phyloP scores from a whole-genome alignment of 2,113 vertebrate genomes.

The Neolamprologus toae region DNA sequence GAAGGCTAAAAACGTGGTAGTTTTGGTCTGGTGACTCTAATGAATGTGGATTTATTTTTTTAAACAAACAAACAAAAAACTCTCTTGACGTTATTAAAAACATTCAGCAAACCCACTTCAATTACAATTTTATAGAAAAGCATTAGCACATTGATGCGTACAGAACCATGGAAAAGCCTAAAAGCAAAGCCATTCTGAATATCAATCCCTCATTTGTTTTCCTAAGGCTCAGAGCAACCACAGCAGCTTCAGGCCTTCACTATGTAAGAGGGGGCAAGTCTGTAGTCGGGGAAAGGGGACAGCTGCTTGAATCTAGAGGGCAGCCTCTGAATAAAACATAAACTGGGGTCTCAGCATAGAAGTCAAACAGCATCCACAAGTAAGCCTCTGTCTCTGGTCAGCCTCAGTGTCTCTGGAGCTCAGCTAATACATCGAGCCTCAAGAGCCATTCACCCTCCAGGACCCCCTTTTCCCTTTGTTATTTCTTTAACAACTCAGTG shows the following conservation, averaged over 20 bases:
- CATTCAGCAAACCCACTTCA: not conserved
- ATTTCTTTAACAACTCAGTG: not conserved
- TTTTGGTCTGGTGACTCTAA: not conserved
- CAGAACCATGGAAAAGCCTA: not conserved
- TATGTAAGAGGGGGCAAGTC: not conserved
- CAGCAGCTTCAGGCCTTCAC: not conserved
- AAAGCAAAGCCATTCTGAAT: conserved; percentile 4
- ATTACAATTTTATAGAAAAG: not conserved
- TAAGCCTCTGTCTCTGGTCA: conserved; percentile 46
- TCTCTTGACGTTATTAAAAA: not conserved
- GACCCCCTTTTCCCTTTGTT: not conserved
- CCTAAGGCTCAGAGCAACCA: not conserved
- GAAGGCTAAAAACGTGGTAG: not conserved
- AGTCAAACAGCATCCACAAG: conserved; percentile 52
- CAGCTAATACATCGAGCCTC: not conserved
- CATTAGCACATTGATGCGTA: not conserved
- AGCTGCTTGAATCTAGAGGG: conserved; percentile 44
- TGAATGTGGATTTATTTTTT: not conserved
- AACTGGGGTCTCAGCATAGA: conserved; percentile 3
- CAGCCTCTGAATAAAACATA: conserved; percentile 62
- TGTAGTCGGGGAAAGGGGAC: conserved; percentile 18
- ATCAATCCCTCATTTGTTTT: conserved; percentile 26
- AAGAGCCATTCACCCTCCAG: not conserved
- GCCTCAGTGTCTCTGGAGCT: not conserved
- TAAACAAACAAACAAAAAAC: not conserved